A percentile compares a stretch with the other conserved stretches of the same genome.
phyloP scores from a whole-genome alignment of 2,113 vertebrate species.

The Lipotes vexillifer region DNA sequence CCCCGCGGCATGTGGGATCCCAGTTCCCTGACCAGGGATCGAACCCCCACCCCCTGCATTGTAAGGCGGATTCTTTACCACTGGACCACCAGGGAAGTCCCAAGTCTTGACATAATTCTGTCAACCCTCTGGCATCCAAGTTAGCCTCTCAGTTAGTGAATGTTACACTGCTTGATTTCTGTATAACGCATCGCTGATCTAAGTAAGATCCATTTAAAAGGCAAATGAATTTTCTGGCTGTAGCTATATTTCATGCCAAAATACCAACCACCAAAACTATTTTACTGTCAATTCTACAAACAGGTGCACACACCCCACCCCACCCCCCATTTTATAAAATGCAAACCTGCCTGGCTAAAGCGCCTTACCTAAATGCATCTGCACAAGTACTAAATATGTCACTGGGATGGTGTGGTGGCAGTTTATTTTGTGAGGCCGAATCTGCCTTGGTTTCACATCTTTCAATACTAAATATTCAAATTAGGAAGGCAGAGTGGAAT shows the following conservation, averaged over 20 bases:
- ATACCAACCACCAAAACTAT: background rate
- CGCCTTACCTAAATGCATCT: background rate
- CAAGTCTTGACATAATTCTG: no score
- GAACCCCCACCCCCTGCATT: no score
- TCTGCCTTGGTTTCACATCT: background rate
- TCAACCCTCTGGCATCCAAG: background rate
- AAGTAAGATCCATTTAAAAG: background rate
- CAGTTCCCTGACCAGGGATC: no score
- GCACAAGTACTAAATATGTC: background rate
- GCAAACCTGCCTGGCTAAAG: background rate
- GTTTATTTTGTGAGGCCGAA: background rate
- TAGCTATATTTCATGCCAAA: background rate
- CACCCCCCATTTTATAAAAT: background rate
- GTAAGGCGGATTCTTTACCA: no score
- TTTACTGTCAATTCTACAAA: background rate
- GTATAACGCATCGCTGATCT: background rate
- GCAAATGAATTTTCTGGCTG: background rate
- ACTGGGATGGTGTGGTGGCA: fast-evolving
- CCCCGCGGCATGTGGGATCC: no score
- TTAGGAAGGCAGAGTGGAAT: background rate
- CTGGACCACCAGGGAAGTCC: no score
- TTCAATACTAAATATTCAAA: background rate
- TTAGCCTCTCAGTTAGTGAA: background rate
- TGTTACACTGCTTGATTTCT: background rate
- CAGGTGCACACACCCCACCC: background rate